Percentiles rank a stretch among this genome's conserved stretches.
Conservation (phyloP, 1,140 invertebrate genomes). For the Asbolus verrucosus region DNA sequence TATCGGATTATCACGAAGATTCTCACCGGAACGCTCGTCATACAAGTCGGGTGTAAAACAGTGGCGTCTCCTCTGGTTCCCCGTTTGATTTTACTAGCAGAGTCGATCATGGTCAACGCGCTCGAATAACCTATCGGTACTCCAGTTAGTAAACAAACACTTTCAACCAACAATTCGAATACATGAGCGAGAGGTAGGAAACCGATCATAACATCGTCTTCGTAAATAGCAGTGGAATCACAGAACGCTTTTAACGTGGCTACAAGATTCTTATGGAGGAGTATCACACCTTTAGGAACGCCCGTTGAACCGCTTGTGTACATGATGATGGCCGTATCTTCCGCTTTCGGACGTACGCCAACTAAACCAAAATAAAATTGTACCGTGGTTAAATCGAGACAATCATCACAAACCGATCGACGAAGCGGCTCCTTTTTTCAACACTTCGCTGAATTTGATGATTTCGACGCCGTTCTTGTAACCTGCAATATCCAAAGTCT, state of each 20-base stretch:
- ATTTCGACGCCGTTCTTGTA: conserved; percentile 78
- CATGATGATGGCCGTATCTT: conserved; percentile 94
- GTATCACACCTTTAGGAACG: conserved; percentile 86
- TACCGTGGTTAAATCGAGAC: too few relatives aligned
- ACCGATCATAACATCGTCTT: conserved; percentile 89
- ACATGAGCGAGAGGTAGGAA: conserved; percentile 98
- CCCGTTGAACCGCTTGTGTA: conserved; percentile 96
- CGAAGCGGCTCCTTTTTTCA: conserved; percentile 66
- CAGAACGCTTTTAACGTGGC: conserved; percentile 89
- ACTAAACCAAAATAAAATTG: too few relatives aligned
- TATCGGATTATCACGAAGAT: neutral
- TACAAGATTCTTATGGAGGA: conserved; percentile 94
- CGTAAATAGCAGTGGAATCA: conserved; percentile 78
- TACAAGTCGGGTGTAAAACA: conserved; percentile 90
- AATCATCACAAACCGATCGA: conserved; percentile 54
- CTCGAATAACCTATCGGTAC: conserved; percentile 97
- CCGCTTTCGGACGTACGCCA: conserved; percentile 71
- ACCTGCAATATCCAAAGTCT: conserved; percentile 74
- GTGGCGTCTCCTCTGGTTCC: conserved; percentile 93
- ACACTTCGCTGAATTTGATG: conserved; percentile 72
- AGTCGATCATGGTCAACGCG: conserved; percentile 94
- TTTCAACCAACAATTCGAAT: conserved; percentile 90
- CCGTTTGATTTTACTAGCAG: conserved; percentile 94
- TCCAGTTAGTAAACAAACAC: conserved; percentile 81
- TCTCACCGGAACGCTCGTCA: conserved; percentile 94